These are phyloP conservation scores for Scolopax bukidnonensis DNA, from an alignment of 2,797 vertebrate species.

Conservation along the genomic window DNA sequence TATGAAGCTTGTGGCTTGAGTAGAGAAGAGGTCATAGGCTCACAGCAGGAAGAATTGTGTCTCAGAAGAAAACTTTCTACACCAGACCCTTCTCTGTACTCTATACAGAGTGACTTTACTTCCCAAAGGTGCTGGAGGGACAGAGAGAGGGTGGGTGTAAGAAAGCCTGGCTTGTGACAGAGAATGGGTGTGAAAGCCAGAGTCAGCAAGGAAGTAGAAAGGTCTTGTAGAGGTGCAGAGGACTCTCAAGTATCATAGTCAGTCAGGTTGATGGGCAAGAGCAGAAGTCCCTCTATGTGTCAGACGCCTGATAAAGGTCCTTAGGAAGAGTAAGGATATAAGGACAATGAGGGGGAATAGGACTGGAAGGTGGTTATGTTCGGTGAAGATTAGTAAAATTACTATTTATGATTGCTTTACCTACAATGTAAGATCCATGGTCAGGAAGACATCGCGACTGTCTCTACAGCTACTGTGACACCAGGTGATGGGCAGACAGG, in stretches of 20 bases:
- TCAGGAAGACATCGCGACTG: neutral
- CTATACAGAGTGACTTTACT: neutral
- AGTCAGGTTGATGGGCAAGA: neutral
- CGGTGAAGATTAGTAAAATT: neutral
- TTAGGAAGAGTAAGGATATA: neutral
- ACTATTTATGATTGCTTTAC: neutral
- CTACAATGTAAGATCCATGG: neutral
- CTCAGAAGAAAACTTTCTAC: neutral
- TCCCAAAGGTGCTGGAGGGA: neutral
- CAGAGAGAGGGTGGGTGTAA: neutral
- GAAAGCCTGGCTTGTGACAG: neutral
- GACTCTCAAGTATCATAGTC: neutral
- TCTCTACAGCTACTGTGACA: neutral
- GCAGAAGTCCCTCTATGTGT: neutral
- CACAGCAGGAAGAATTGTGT: neutral
- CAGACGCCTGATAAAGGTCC: neutral
- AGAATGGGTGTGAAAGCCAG: neutral
- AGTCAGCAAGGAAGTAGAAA: neutral
- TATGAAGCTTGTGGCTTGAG: neutral
- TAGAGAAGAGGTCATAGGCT: neutral
- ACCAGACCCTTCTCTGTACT: neutral
- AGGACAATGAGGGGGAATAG: too few relatives aligned
- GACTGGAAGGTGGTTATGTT: neutral
- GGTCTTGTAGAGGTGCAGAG: neutral
- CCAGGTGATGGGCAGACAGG: neutral